Conservation (phyloP, 2,113 vertebrate genomes). For the Hyla sarda region DNA sequence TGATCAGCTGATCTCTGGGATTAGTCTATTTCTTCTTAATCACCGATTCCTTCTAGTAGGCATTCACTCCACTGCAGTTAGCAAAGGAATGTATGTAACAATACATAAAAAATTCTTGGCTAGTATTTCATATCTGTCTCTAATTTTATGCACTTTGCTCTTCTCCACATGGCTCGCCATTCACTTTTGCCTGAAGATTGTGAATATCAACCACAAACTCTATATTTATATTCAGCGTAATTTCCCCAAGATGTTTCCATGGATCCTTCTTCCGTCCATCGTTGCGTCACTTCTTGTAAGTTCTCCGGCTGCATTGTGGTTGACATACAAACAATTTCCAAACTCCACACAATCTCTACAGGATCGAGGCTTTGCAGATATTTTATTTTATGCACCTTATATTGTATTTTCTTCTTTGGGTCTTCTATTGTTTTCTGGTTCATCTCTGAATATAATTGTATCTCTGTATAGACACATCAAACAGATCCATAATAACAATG, state of each 20-base stretch:
- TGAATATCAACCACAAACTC: background rate
- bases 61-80: too few species aligned
- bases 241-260: background rate
- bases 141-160: background rate
- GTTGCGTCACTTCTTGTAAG: background rate
- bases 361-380: background rate
- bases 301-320: background rate
- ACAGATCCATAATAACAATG: background rate
- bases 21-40: background rate
- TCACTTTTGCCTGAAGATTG: constrained; percentile 9
- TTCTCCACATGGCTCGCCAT: constrained; percentile 20
- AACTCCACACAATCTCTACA: background rate
- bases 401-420: background rate
- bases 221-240: background rate
- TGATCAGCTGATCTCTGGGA: background rate
- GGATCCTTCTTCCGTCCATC: background rate
- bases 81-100: fast-evolving
- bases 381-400: background rate
- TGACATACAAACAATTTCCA: background rate
- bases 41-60: background rate
- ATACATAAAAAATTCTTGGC: too few species aligned
- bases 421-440: background rate
- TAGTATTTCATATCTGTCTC: background rate
- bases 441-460: background rate
- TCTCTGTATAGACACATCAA: background rate